phyloP scores from a whole-genome alignment of 2,797 vertebrate species.

The Potorous gilbertii region DNA sequence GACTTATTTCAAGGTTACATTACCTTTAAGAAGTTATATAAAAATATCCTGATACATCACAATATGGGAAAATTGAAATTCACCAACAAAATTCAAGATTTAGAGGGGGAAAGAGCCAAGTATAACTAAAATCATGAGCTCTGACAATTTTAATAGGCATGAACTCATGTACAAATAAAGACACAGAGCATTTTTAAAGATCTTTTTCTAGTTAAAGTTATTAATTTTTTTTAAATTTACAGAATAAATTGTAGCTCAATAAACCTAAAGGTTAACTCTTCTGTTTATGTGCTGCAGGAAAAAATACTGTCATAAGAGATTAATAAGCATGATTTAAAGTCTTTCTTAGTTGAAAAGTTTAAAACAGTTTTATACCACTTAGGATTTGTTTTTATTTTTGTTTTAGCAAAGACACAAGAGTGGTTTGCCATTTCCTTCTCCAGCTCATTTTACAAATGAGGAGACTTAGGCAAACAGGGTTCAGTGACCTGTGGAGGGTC shows the following conservation, averaged over 20 bases:
- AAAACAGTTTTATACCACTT: background rate
- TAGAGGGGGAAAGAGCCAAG: background rate
- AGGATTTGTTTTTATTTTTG: too few species aligned
- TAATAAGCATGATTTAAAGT: background rate
- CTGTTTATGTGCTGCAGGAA: background rate
- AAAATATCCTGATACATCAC: background rate
- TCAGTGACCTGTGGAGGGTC: background rate
- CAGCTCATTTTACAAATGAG: background rate
- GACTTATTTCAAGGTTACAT: background rate
- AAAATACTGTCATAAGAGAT: background rate
- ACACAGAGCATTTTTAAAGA: background rate
- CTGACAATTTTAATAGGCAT: background rate
- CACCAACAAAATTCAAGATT: background rate
- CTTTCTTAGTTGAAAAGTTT: background rate
- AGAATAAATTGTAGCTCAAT: background rate
- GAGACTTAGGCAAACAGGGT: background rate
- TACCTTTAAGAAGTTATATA: background rate
- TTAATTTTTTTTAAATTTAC: background rate
- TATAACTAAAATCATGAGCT: background rate
- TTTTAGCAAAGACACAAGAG: background rate
- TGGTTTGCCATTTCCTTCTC: background rate
- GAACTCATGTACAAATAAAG: background rate
- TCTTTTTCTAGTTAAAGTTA: background rate
- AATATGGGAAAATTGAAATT: background rate
- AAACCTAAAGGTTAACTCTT: background rate